Conservation (phyloP, 37 sponge, comb jelly and placozoan genomes). For the Petrosia ficiformis region DNA sequence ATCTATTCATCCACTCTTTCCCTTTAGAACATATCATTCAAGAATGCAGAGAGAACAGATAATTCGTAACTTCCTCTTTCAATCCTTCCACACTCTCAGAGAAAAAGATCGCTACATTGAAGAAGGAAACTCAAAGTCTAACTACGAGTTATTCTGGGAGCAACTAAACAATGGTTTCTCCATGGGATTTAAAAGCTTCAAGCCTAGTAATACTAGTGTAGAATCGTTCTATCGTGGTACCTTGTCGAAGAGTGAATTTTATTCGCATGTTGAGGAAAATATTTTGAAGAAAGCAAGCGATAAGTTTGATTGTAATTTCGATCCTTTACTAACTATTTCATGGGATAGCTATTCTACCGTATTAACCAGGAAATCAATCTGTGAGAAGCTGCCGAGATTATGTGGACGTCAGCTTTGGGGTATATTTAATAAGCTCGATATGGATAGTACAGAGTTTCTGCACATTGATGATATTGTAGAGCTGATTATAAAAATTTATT, state of each 20-base stretch:
- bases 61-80: background rate
- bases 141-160: conserved; percentile 32
- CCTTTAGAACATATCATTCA: too few species aligned
- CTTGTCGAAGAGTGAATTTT: conserved; percentile 11
- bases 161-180: background rate
- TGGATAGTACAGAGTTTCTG: conserved; percentile 14
- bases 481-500: conserved; percentile 30
- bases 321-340: conserved; percentile 8
- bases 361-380: background rate
- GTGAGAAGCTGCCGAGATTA: background rate
- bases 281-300: conserved; percentile 2
- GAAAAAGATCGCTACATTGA: conserved; percentile 18
- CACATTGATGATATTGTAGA: conserved; percentile 41
- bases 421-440: conserved; percentile 45
- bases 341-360: conserved; percentile 27
- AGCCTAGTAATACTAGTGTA: conserved; percentile 27
- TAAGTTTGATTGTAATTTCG: conserved; percentile 10
- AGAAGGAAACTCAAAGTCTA: conserved; percentile 4
- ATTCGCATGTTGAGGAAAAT: background rate
- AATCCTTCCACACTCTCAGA: conserved; percentile 6
- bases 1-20: too few species aligned
- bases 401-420: conserved; percentile 40
- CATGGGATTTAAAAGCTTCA: background rate
- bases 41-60: too few species aligned
- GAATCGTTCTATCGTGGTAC: conserved; percentile 33